Conservation (phyloP, 2,113 vertebrate genomes). For the Neolamprologus brichardi region DNA sequence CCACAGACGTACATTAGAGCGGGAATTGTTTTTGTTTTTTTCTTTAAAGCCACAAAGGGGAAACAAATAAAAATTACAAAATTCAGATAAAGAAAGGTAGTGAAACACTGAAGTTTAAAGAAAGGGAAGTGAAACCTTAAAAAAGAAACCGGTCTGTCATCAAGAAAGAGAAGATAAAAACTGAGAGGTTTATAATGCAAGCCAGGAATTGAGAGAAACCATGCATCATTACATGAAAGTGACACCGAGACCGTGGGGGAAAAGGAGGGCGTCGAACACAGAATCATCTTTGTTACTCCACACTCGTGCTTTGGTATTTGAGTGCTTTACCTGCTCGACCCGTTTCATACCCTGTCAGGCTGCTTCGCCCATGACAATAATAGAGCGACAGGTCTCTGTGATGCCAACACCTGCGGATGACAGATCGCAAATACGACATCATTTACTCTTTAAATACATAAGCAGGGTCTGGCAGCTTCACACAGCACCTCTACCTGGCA, state of each 20-base stretch:
- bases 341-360: conserved; percentile 9
- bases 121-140: not conserved
- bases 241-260: not conserved
- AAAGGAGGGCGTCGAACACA: not conserved
- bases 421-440: conserved; percentile 20
- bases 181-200: not conserved
- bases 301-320: not conserved
- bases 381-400: not conserved
- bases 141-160: not conserved
- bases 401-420: not conserved
- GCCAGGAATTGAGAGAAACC: not conserved
- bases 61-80: not conserved
- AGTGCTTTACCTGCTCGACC: conserved; percentile 42
- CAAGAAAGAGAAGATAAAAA: not conserved
- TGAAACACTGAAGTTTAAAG: not conserved
- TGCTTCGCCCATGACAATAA: not conserved
- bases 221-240: not conserved
- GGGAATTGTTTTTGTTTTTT: not conserved
- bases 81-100: not conserved
- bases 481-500: not conserved
- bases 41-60: not conserved
- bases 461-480: not conserved
- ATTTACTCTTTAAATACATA: not conserved
- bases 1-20: not conserved
- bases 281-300: not conserved